Percentiles rank a stretch among this genome's conserved stretches.
These are phyloP conservation scores for Neocloeon triangulifer DNA, from an alignment of 1,140 invertebrate species.

Conservation along the genomic window DNA sequence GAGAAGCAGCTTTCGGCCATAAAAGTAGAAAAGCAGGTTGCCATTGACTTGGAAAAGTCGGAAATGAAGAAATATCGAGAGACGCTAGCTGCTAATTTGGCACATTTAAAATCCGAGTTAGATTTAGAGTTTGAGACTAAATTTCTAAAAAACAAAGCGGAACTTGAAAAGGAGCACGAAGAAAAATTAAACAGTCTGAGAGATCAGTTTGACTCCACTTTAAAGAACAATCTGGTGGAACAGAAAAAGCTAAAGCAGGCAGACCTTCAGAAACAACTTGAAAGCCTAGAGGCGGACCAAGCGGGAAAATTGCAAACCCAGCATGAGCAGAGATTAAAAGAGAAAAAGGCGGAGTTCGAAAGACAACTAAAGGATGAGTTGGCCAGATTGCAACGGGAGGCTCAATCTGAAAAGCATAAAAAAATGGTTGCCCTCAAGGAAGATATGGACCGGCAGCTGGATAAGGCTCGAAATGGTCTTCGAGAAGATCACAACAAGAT, in stretches of 20 bases:
- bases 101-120: neutral
- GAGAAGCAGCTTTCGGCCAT: too few relatives aligned
- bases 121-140: neutral
- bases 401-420: conserved; percentile 13
- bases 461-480: conserved; percentile 32
- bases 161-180: conserved; percentile 21
- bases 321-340: too few relatives aligned
- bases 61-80: too few relatives aligned
- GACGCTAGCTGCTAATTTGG: too few relatives aligned
- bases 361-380: conserved; percentile 2
- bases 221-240: too few relatives aligned
- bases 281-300: too few relatives aligned
- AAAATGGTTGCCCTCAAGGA: conserved; percentile 13
- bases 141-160: neutral
- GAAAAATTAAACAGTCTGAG: conserved; percentile 19
- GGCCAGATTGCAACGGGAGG: neutral
- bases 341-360: conserved; percentile 9
- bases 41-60: too few relatives aligned
- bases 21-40: too few relatives aligned
- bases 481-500: neutral
- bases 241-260: conserved; percentile 18
- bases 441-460: conserved; percentile 25
- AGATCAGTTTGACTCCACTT: conserved; percentile 16
- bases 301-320: too few relatives aligned
- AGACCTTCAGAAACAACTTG: too few relatives aligned